These are phyloP conservation scores for Brachionus sp. DNA, from an alignment of 1,140 invertebrate species.

Conservation along the genomic window DNA sequence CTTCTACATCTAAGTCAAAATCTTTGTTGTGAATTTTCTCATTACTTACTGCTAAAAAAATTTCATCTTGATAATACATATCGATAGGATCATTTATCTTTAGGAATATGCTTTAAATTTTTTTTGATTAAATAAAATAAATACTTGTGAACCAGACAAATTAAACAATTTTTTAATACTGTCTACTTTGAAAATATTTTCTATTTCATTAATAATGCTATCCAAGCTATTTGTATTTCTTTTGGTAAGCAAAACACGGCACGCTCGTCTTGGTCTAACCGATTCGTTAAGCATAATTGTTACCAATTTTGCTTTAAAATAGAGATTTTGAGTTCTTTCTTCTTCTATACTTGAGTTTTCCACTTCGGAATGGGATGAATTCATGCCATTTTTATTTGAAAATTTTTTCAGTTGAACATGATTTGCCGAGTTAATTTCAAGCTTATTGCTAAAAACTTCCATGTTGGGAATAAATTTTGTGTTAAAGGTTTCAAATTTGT, in stretches of 20 bases:
- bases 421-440: conserved; percentile 2
- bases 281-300: not conserved
- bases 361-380: not conserved
- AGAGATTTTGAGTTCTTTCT: not conserved
- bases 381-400: not conserved
- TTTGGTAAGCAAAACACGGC: not conserved
- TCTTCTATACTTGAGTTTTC: conserved; percentile 7
- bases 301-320: not conserved
- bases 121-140: not conserved
- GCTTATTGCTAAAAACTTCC: not conserved
- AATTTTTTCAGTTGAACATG: conserved; percentile 7
- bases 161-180: conserved; percentile 17
- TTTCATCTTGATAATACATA: conserved; percentile 29
- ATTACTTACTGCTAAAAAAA: conserved; percentile 1
- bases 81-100: conserved; percentile 15
- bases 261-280: not conserved
- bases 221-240: conserved; percentile 15
- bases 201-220: conserved; percentile 7
- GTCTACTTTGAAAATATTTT: conserved; percentile 12
- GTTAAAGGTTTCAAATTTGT: not conserved
- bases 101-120: not conserved
- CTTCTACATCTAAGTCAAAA: conserved; percentile 11
- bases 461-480: conserved; percentile 15
- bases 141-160: not conserved
- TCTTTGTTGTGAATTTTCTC: conserved; percentile 30